These are phyloP conservation scores for Clarias magur DNA, from an alignment of 2,113 vertebrate species.

Conservation along the genomic window DNA sequence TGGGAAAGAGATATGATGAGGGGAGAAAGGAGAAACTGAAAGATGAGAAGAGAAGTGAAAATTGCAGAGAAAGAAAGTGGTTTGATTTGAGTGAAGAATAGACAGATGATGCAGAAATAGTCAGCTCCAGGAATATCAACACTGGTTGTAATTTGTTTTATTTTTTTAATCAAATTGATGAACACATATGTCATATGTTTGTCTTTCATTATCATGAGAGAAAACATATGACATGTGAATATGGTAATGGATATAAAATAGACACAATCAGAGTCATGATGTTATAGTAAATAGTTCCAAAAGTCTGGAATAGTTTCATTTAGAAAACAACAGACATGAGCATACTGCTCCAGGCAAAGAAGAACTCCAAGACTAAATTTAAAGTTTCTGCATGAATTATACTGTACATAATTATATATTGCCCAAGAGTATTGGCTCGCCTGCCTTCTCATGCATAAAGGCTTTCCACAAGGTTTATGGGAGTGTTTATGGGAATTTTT, in stretches of 20 bases:
- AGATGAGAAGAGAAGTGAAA: not conserved
- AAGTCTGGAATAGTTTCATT: not conserved
- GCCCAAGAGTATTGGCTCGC: too few relatives aligned
- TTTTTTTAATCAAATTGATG: not conserved
- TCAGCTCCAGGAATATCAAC: not conserved
- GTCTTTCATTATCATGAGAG: not conserved
- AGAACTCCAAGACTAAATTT: not conserved
- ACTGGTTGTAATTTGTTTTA: not conserved
- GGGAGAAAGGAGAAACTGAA: not conserved
- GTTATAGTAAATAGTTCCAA: not conserved
- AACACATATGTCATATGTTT: not conserved
- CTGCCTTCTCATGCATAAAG: too few relatives aligned
- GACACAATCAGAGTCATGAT: not conserved
- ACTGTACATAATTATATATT: too few relatives aligned
- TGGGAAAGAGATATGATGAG: conserved; percentile 52
- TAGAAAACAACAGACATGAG: not conserved
- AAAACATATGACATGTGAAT: not conserved
- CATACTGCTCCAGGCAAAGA: not conserved
- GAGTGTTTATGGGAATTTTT: too few relatives aligned
- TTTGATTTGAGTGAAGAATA: not conserved
- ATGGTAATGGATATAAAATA: not conserved
- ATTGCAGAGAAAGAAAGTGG: not conserved
- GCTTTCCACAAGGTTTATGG: too few relatives aligned
- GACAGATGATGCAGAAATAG: not conserved
- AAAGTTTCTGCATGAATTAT: not conserved